Evolutionary conservation across 2,888 invertebrate species (phyloP).

Genomic region (Temnothorax ravouxi): DNA sequence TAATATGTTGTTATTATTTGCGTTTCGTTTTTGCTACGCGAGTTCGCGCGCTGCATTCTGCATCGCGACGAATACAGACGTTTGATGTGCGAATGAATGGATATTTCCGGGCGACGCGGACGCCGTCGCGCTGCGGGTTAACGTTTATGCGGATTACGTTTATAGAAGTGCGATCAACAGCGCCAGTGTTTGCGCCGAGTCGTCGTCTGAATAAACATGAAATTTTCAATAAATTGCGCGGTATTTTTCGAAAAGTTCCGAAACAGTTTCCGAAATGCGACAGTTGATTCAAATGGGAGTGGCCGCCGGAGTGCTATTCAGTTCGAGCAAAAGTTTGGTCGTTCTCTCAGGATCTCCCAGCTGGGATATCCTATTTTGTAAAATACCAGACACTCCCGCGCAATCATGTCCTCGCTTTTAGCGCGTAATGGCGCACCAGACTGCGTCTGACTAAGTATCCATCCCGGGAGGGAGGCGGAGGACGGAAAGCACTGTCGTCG

Average conservation of each 20-base stretch:
- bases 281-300: conserved; percentile 22
- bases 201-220: conserved; percentile 31
- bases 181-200: conserved; percentile 28
- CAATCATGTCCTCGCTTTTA: conserved; percentile 59
- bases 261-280: conserved; percentile 22
- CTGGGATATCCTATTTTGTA: conserved; percentile 56
- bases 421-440: conserved; percentile 42
- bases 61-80: conserved; percentile 38
- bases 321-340: conserved; percentile 31
- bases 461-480: not conserved
- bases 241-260: conserved; percentile 37
- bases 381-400: conserved; percentile 51
- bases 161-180: not conserved
- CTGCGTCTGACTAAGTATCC: conserved; percentile 54
- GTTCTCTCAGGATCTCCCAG: conserved; percentile 39
- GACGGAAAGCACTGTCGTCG: conserved; percentile 38
- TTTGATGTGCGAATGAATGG: conserved; percentile 43
- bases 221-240: conserved; percentile 50
- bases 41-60: conserved; percentile 12
- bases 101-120: conserved; percentile 20
- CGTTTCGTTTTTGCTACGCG: conserved; percentile 47
- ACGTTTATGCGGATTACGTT: conserved; percentile 50
- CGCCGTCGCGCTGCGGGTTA: conserved; percentile 21
- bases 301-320: conserved; percentile 37
- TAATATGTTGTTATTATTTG: conserved; percentile 54